Base-by-base conservation (phyloP, 2,113 vertebrate species). In the Trogon melanurus region DNA sequence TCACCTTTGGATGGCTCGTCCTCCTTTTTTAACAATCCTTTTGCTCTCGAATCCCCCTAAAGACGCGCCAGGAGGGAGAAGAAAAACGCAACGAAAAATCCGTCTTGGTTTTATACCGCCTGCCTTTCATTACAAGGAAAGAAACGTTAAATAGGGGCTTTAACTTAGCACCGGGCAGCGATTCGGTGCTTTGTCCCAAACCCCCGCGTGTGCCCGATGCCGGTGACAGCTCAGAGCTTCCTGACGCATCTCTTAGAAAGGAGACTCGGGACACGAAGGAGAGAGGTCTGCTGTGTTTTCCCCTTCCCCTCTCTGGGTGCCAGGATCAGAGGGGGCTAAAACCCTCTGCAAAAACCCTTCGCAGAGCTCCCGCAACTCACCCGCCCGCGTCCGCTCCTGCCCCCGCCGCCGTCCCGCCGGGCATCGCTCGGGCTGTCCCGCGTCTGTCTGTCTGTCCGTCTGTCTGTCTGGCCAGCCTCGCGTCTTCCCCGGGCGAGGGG, bases 401-500 rank as follows among this genome's bases (percentile, higher is more conserved):
- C 36, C 36, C 36, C 36, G 44, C 89, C 26, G 75, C 51, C 76
- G 66, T 44, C 56, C 25, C 3, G 4, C 14, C 1, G 11, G 88
- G 36, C 95, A 95, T 96, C 0, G 27, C 53, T 18, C 62, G 89
- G 10, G 1, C 47, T 22, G 58, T 67, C 60, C 75, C 51, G 44
- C 44, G 58, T 64, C 78, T 7, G 36, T 36, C 36, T 36, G 36
- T 36, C 36, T 41, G 41, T 11, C 38, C 11, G 38, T 41, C 41
- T 41, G 41, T 9, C 41, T 41, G 41, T 8, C 56, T 1, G 57
- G 45, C 41, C 19, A 4, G 47, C 11, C 51, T 75, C 6, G 0
- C 48, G 1, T 16, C 84, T 51, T 75, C 94, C 82, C 97, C 48
- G 96, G 85, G 53, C 97, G 96, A 76, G 97, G 92, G 2, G 97